Evolutionary conservation across 1,140 invertebrate genomes (phyloP), one percentile per base, ranked within the genome.

Genomic region (Colletes gigas): DNA sequence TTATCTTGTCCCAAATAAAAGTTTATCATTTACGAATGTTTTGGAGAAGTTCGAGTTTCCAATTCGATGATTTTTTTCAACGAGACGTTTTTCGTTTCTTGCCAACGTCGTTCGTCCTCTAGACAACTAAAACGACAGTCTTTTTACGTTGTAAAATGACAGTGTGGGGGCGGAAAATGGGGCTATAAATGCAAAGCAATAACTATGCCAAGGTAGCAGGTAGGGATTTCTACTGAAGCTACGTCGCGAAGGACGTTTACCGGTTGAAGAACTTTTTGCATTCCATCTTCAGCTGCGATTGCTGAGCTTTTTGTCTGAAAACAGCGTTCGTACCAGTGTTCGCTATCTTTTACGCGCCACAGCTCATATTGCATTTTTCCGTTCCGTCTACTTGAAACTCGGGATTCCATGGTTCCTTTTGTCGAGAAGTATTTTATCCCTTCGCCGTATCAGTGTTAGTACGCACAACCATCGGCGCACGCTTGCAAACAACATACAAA

Each of bases 131-230:
- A 30, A 30, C 30, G 30, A 30, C 30, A 30, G 30, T 50, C 9
- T 19, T 39, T 41, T 5, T 12, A 30, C 30, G 2, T 1, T 52
- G 10, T 19, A 14, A 9, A 44, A 14, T 47, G 30, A 67, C 39
- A 57, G 55, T 15, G 73, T 12, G 12, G 21, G 19, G 39, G 14
- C n/a, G 50, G 15, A 50, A 55, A 57, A 67, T n/a, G 19, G 57
- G 63, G 68, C 68, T 55, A 60, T 70, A 66, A 80, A 83, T 85
- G 81, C 81, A 72, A 73, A 82, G 83, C 83, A 84, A 84, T 85
- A 84, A 84, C 72, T 72, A 84, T 62, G 74, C 63, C 30, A 30
- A 30, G 30, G 30, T 30, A 30, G 15, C 30, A 3, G 41, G 7
- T 50, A 50, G 55, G 17, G 47, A 19, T 59, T 69, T 39, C 55